Evolutionary conservation across 1,140 invertebrate genomes (phyloP).

Genomic region (Trachymyrmex cornetzi): DNA sequence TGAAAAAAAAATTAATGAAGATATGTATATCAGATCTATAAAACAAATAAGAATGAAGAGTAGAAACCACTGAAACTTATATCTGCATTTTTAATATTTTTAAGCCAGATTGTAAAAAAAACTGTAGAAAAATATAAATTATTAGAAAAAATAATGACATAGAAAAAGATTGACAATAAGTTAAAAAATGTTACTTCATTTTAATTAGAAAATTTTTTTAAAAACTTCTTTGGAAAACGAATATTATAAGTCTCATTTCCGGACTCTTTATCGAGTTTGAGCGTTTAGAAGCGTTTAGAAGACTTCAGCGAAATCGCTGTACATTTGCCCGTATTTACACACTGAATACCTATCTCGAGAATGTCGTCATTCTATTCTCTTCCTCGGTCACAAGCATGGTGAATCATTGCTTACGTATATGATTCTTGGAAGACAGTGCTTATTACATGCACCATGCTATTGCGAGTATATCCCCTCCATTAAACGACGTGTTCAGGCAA

Average conservation of each 20-base stretch:
- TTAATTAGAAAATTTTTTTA: neutral
- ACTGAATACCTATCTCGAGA: conserved; percentile 31
- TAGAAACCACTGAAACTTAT: neutral
- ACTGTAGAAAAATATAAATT: neutral
- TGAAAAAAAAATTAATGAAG: conserved; percentile 1
- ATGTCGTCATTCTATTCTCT: conserved; percentile 27
- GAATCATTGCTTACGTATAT: conserved; percentile 42
- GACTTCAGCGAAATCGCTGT: neutral
- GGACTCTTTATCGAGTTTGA: neutral
- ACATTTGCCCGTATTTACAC: conserved; percentile 51
- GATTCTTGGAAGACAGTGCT: conserved; percentile 26
- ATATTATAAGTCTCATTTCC: neutral
- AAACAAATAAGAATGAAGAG: neutral
- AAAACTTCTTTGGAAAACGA: neutral
- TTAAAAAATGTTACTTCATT: neutral
- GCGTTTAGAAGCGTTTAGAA: conserved; percentile 13
- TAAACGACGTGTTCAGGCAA: neutral
- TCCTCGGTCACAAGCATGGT: neutral
- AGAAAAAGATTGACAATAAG: neutral
- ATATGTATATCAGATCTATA: neutral
- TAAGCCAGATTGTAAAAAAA: neutral
- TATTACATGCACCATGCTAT: conserved; percentile 36
- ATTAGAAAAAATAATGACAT: neutral
- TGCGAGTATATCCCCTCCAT: neutral
- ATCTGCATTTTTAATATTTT: conserved; percentile 1